Conservation (phyloP, 2,888 invertebrate species). For the Pemphredon lugubris region DNA sequence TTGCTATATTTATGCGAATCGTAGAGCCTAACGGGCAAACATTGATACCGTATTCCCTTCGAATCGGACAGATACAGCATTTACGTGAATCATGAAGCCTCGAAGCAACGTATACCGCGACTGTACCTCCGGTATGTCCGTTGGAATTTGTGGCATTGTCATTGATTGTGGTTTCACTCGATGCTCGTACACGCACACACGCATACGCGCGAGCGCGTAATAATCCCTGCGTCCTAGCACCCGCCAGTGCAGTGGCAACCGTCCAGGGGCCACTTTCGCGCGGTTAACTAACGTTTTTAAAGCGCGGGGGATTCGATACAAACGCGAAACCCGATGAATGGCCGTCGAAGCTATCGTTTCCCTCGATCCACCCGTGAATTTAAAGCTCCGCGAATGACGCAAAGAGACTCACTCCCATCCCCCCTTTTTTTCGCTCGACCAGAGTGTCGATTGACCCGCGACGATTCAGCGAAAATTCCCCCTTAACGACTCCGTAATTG, state of each 20-base stretch:
- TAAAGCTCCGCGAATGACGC: slow-evolving; percentile 19
- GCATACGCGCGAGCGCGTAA: slow-evolving; percentile 24
- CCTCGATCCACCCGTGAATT: slow-evolving; percentile 19
- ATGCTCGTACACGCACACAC: slow-evolving; percentile 13
- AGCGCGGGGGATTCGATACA: slow-evolving; percentile 4
- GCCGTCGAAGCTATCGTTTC: slow-evolving; percentile 13
- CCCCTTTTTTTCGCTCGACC: slow-evolving; percentile 3
- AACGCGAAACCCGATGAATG: neutral
- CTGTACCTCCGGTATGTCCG: slow-evolving; percentile 51
- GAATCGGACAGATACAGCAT: slow-evolving; percentile 5
- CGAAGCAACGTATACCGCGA: slow-evolving; percentile 20
- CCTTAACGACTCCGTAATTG: no score
- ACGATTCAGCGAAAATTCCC: no score
- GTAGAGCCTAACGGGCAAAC: slow-evolving; percentile 1
- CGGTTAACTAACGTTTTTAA: slow-evolving; percentile 14
- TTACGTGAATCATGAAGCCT: slow-evolving; percentile 56
- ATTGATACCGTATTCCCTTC: slow-evolving; percentile 1
- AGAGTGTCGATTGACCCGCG: no score
- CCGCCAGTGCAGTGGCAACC: neutral
- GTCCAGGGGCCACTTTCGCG: slow-evolving; percentile 3
- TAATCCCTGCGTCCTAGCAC: neutral
- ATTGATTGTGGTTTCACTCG: slow-evolving; percentile 47
- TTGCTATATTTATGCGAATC: slow-evolving; percentile 10
- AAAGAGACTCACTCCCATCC: neutral
- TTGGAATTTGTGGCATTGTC: slow-evolving; percentile 55